Conservation (phyloP, 2,888 invertebrate species). For the Aphrophora alni region DNA sequence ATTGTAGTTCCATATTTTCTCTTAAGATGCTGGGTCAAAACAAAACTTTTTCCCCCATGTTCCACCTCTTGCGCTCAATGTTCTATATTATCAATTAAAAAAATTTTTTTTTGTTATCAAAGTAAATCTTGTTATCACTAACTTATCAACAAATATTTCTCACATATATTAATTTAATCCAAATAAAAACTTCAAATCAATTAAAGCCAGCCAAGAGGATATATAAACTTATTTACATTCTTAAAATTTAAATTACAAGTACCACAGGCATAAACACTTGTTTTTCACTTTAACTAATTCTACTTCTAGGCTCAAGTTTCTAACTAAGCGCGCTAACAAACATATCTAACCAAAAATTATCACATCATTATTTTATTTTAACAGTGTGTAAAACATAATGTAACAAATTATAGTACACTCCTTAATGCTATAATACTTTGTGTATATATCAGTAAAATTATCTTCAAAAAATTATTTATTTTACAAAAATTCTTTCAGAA, state of each 20-base stretch:
- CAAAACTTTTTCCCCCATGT: no score
- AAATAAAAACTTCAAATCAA: no score
- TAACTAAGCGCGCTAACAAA: neutral
- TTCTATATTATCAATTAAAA: no score
- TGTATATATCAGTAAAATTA: neutral
- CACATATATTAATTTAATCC: no score
- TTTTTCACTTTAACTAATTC: neutral
- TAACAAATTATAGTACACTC: neutral
- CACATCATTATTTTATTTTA: neutral
- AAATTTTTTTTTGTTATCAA: no score
- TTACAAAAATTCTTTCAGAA: neutral
- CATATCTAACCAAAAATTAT: neutral
- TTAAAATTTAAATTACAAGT: neutral
- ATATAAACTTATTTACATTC: neutral
- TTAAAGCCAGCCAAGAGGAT: no score
- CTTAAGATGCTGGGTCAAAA: no score
- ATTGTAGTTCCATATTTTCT: no score
- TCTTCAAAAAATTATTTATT: neutral
- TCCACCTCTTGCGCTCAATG: no score
- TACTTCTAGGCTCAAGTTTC: neutral
- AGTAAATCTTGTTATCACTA: no score
- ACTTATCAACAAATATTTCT: no score
- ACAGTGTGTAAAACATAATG: neutral
- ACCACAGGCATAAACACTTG: neutral
- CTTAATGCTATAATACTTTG: neutral